Evolutionary conservation across 2,113 vertebrate species (phyloP), one percentile per base, ranked within the genome.

Genomic region (Motacilla alba): DNA sequence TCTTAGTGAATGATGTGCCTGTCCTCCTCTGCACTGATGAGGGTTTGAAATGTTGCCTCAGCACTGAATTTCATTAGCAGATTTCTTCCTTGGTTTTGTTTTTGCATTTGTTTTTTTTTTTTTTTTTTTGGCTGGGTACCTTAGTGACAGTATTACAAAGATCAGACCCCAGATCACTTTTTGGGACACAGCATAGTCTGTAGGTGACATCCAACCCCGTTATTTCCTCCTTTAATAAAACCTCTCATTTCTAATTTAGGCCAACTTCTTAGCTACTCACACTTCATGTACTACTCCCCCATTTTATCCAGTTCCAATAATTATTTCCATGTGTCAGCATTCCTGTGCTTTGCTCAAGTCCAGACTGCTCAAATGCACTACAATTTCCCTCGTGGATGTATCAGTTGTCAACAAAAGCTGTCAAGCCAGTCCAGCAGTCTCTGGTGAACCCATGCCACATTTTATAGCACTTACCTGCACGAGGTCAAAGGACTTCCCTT

Each of bases 391-490:
- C 15, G 39, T 0, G 2, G 20, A 88, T 7, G 14, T 33, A 63
- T 41, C 49, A 55, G 21, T 4, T 58, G 2, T 9, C 1, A 0
- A 39, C 18, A 63, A 74, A 76, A 39, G 47, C 60, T 47, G 39
- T 23, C 55, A 55, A 8, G 27, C 11, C 37, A 59, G 21, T 27
- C 30, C 4, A 4, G 78, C 15, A 20, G 50, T 15, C 26, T 72
- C 60, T 72, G 44, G 31, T 68, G 44, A 92, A 53, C 17, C 33
- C 47, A 49, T 3, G 15, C 9, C 64, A 63, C 22, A 3, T 83
- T 78, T 82, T 52, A 68, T 6, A 84, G 23, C 53, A 79, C 95
- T 91, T 95, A 94, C 87, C 94, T 94, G 94, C 14, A 31, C 5
- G 66, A 67, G 4, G n/a, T 35, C 78, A 90, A 67, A 81, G 46